A percentile compares a stretch with the other conserved stretches of the same genome.
These are phyloP conservation scores for Azemiops feae DNA, from an alignment of 2,113 vertebrate genomes.

Conservation along the genomic window DNA sequence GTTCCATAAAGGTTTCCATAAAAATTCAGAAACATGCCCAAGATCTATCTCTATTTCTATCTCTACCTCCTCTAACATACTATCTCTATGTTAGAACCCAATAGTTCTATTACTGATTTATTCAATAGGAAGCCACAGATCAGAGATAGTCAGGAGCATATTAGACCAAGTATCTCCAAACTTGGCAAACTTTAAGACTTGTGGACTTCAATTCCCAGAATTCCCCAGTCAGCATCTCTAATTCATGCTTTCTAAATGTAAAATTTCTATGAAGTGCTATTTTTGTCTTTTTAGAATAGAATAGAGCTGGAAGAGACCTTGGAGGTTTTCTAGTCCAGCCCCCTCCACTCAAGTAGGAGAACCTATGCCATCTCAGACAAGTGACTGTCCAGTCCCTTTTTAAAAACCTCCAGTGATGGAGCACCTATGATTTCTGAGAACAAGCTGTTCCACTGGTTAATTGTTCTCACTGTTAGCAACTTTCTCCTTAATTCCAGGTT, in stretches of 20 bases:
- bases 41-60: not conserved
- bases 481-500: too few species aligned
- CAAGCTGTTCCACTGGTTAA: too few species aligned
- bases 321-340: too few species aligned
- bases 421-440: too few species aligned
- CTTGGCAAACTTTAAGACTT: not conserved
- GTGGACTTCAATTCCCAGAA: not conserved
- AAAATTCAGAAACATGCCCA: not conserved
- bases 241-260: not conserved
- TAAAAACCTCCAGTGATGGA: too few species aligned
- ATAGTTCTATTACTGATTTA: not conserved
- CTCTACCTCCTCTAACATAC: not conserved
- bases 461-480: too few species aligned
- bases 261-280: not conserved
- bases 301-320: too few species aligned
- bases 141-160: not conserved
- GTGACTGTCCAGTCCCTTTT: too few species aligned
- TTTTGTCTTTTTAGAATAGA: not conserved
- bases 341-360: too few species aligned
- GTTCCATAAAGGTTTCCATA: constrained; percentile 1
- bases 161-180: not conserved
- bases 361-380: too few species aligned
- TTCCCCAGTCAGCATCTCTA: not conserved
- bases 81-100: not conserved
- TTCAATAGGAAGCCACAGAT: not conserved